Evolutionary conservation across 2,888 invertebrate species (phyloP).

Genomic region (Drosophila lutescens): DNA sequence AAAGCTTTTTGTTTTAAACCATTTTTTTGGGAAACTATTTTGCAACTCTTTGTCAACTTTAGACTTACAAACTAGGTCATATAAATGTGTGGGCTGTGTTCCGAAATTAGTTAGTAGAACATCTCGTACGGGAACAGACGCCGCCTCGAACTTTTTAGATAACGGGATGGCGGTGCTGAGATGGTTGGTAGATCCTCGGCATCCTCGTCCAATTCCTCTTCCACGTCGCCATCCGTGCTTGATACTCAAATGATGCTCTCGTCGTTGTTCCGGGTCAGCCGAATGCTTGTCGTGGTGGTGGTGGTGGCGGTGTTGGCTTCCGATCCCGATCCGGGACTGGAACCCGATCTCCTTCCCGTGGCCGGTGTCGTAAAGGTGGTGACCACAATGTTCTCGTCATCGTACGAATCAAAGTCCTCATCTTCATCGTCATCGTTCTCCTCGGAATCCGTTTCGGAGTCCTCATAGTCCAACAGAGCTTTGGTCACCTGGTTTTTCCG

Average conservation of each 20-base stretch:
- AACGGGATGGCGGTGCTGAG: slow-evolving; percentile 1
- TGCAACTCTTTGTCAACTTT: slow-evolving; percentile 39
- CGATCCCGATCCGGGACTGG: slow-evolving; percentile 30
- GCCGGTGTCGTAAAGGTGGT: slow-evolving; percentile 77
- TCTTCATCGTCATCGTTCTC: slow-evolving; percentile 81
- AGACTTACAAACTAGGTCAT: slow-evolving; percentile 38
- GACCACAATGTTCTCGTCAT: slow-evolving; percentile 84
- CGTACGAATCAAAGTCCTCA: slow-evolving; percentile 84
- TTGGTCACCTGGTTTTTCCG: slow-evolving; percentile 86
- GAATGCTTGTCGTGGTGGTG: slow-evolving; percentile 74
- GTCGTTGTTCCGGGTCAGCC: slow-evolving; percentile 81
- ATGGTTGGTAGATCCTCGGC: slow-evolving; percentile 18
- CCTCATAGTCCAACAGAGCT: slow-evolving; percentile 86
- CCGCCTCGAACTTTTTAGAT: slow-evolving; percentile 18
- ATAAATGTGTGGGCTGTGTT: slow-evolving; percentile 7
- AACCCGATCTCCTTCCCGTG: slow-evolving; percentile 46
- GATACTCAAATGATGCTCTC: slow-evolving; percentile 84
- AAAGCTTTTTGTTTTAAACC: slow-evolving; percentile 73
- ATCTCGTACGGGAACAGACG: slow-evolving; percentile 74
- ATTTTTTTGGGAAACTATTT: slow-evolving; percentile 48
- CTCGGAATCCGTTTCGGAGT: slow-evolving; percentile 81
- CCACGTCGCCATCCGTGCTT: slow-evolving; percentile 37
- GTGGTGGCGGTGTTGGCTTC: slow-evolving; percentile 26
- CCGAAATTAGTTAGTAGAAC: slow-evolving; percentile 63
- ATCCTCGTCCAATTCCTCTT: slow-evolving; percentile 40